Evolutionary conservation across 2,797 vertebrate species (phyloP).

Genomic region (Chrosomus eos): DNA sequence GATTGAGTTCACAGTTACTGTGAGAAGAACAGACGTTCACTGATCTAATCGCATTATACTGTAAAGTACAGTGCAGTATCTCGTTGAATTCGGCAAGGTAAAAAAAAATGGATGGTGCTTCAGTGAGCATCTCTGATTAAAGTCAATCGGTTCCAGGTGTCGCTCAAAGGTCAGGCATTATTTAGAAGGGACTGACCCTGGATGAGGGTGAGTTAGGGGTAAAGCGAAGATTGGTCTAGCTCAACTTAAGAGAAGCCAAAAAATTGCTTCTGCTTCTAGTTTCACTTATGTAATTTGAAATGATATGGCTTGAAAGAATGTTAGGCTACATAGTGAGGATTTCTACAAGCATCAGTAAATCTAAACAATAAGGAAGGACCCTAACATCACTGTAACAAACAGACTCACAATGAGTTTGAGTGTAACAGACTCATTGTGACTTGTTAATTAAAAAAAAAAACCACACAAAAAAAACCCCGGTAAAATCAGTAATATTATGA

Average conservation of each 20-base stretch:
- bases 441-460: too few relatives aligned
- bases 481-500: too few relatives aligned
- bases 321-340: background rate
- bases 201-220: slow-evolving; percentile 4
- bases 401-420: background rate
- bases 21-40: slow-evolving; percentile 18
- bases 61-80: slow-evolving; percentile 36
- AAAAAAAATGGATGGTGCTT: slow-evolving; percentile 43
- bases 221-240: background rate
- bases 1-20: slow-evolving; percentile 2
- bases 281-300: slow-evolving; percentile 17
- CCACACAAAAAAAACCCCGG: background rate
- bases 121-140: slow-evolving; percentile 54
- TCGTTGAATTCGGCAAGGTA: slow-evolving; percentile 27
- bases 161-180: slow-evolving; percentile 44
- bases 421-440: too few relatives aligned
- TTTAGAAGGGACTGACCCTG: slow-evolving; percentile 34
- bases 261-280: slow-evolving; percentile 2
- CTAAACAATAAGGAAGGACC: background rate
- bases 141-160: slow-evolving; percentile 58
- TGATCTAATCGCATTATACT: slow-evolving; percentile 13
- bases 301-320: slow-evolving; percentile 35
- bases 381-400: background rate
- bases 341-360: slow-evolving; percentile 15
- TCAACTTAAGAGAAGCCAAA: slow-evolving; percentile 1